These are phyloP conservation scores for Calliphora vicina DNA, from an alignment of 1,140 invertebrate genomes.

Conservation along the genomic window DNA sequence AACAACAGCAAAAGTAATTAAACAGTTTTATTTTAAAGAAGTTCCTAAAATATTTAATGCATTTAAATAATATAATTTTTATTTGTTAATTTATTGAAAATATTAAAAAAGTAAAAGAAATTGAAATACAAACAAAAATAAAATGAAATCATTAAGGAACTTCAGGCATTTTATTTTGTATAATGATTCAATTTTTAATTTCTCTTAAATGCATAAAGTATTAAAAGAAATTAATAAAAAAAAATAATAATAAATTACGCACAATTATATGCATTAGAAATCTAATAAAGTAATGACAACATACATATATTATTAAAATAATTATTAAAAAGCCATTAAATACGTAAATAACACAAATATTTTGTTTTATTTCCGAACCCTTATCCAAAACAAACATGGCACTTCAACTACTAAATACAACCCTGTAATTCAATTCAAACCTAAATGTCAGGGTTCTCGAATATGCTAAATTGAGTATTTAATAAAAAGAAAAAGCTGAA, in stretches of 20 bases:
- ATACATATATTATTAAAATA: not conserved
- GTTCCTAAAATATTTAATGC: conserved; percentile 14
- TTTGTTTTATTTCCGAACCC: not conserved
- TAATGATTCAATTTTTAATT: not conserved
- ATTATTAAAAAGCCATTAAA: not conserved
- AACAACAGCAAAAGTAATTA: not conserved
- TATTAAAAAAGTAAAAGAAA: not conserved
- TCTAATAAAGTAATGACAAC: not conserved
- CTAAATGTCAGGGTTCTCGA: no score
- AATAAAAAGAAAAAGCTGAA: no score
- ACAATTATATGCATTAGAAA: conserved; percentile 24
- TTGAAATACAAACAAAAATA: not conserved
- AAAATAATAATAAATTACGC: conserved; percentile 8
- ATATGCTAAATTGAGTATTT: no score
- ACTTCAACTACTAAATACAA: no score
- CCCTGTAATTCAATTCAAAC: no score
- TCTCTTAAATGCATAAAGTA: not conserved
- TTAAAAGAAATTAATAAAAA: not conserved
- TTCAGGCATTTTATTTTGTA: conserved; percentile 5
- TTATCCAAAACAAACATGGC: no score
- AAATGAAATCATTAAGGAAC: not conserved
- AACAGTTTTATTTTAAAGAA: conserved; percentile 1
- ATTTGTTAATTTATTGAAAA: not conserved
- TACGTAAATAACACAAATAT: not conserved
- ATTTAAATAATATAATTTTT: conserved; percentile 14